Percentiles rank a stretch among this genome's conserved stretches.
Evolutionary conservation across 2,113 vertebrate genomes (phyloP).

Genomic region (Rhinoderma darwinii): DNA sequence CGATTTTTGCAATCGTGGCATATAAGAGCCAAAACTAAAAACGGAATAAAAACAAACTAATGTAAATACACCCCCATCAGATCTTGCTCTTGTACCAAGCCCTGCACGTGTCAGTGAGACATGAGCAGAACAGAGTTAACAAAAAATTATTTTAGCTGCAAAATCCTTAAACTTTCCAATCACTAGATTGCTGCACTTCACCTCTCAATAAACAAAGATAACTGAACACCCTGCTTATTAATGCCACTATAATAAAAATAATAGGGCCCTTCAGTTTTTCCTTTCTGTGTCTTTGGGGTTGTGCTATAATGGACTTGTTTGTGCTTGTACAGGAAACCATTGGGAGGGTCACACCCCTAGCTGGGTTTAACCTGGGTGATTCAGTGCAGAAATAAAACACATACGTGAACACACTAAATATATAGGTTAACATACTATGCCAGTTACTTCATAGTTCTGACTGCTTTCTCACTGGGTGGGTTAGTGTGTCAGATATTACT

Average conservation of each 20-base stretch:
- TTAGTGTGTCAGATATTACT: background rate
- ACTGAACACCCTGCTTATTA: background rate
- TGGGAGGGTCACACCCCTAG: slow-evolving; percentile 55
- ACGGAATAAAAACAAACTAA: too few species aligned
- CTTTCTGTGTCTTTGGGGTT: background rate
- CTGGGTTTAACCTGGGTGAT: slow-evolving; percentile 35
- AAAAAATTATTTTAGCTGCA: too few species aligned
- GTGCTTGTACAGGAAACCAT: slow-evolving; percentile 64
- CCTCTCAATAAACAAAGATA: background rate
- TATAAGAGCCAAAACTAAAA: too few species aligned
- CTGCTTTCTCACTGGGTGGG: slow-evolving; percentile 15
- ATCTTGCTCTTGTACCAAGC: too few species aligned
- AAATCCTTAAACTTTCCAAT: too few species aligned
- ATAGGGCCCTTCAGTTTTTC: background rate
- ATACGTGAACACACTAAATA: slow-evolving; percentile 36
- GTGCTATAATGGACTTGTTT: slow-evolving; percentile 34
- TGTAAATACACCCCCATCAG: too few species aligned
- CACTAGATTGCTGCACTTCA: too few species aligned
- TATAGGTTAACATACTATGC: background rate
- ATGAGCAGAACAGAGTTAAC: too few species aligned
- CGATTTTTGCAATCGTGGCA: too few species aligned
- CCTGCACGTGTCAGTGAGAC: too few species aligned
- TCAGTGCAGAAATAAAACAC: slow-evolving; percentile 38
- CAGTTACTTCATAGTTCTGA: background rate
- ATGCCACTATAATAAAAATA: background rate